Base-by-base conservation (phyloP, 2,113 vertebrate species). In the Vimba vimba region DNA sequence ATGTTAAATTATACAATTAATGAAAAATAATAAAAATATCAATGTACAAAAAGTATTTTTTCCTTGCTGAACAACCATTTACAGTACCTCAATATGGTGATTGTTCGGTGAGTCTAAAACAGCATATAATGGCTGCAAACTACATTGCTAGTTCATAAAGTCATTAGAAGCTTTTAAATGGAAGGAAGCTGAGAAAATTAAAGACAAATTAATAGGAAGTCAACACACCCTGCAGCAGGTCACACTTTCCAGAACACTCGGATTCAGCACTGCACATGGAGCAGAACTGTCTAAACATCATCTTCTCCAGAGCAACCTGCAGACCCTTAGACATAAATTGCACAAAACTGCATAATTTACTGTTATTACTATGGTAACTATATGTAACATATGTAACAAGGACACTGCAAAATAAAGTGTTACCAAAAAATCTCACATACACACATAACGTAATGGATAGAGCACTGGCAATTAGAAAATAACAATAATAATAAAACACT, bases 121-220 rank as follows among this genome's bases (percentile, higher is more conserved):
- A 79, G 21, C 78, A 62, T 36, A 64, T 81, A 81, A 47, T 66
- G 39, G n/a, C 21, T 52, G 47, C 75, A 30, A 52, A 55, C n/a
- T 76, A 50, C n/a, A 60, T 60, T 60, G 21, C 19, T 27, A 25
- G 39, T 80, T 64, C 39, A 66, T 12, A 6, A 66, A 30, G 59
- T 43, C n/a, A 47, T 64, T 47, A 6, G n/a, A 66, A 66, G 59
- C 39, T 64, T 81, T 81, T 81, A 81, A 27, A 66, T 5, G 39
- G 79, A 66, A 47, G 59, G 39, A 66, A 21, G 59, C 59, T 27
- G 59, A 47, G 57, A 80, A 80, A 80, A 80, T 62, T 1, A 64
- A 4, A 19, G 59, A 11, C 2, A 17, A 64, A 66, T 66, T 39
- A 30, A 81, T 25, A 76, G 79, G 79, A 64, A 30, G 59, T 17